Base-by-base conservation (phyloP, 2,797 vertebrate species). In the Mastacembelus armatus region DNA sequence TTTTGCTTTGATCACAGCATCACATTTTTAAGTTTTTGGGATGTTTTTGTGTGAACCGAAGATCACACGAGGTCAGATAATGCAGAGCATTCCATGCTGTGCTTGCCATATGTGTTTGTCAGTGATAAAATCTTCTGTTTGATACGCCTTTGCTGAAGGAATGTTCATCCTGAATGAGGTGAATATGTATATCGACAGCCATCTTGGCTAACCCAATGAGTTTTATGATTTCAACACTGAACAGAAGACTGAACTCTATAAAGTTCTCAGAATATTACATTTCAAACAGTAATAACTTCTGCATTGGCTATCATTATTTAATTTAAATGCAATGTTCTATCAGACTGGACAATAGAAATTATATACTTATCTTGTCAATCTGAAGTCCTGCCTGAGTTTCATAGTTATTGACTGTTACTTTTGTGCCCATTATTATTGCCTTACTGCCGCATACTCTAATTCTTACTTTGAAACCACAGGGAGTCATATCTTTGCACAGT, bases 241-340 rank as follows among this genome's bases (percentile, higher is more conserved):
- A 61, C 78, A 87, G 74, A 72, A 62, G 59, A 74, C 55, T 72
- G 60, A 74, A 74, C 54, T 77, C 47, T 24, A 63, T 78, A 56
- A 79, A 81, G 58, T 85, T 88, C 78, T 88, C 85, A 78, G 66
- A 76, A 67, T 82, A 86, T 89, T 83, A 61, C 30, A 62, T 90
- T 84, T 81, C 69, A 82, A 15, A 60, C 55, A 78, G 74, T 62
- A 83, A 76, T 63, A 73, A 65, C 35, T 32, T 74, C 39, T 81
- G 44, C 30, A 51, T 60, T 59, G 18, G 35, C 22, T 51, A 54
- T 81, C 55, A 81, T 83, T 81, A 78, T 76, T 78, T 71, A 42
- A 85, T 87, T 77, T 74, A 71, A 77, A 42, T 36, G 42, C 42
- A 84, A 83, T 67, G 65, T 56, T 68, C 47, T 78, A 77, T 85